phyloP scores from a whole-genome alignment of 2,113 vertebrate genomes.

The Vidua macroura region DNA sequence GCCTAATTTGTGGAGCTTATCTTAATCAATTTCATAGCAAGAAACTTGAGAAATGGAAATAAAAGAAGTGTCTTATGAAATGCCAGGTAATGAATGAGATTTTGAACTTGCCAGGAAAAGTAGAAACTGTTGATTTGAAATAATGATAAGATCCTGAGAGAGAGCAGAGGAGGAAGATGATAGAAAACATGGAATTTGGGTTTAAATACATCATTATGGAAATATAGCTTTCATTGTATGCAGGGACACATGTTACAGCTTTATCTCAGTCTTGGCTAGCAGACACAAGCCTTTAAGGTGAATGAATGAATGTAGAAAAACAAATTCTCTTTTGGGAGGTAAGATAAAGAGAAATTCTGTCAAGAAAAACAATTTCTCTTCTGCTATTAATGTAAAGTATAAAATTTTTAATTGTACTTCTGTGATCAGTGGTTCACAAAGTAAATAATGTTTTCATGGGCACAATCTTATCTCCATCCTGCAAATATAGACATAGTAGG shows the following conservation, averaged over 20 bases:
- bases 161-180: background rate
- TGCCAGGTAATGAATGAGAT: background rate
- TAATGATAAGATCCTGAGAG: background rate
- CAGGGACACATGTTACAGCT: background rate
- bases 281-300: background rate
- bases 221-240: background rate
- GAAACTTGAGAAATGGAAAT: background rate
- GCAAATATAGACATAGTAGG: background rate
- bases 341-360: background rate
- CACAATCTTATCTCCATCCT: background rate
- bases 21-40: background rate
- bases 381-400: background rate
- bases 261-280: background rate
- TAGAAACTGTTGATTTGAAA: background rate
- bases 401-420: background rate
- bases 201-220: background rate
- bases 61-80: background rate
- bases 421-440: background rate
- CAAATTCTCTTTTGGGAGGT: background rate
- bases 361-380: background rate
- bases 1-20: background rate
- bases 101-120: background rate
- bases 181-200: background rate
- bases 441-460: background rate
- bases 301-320: background rate